Base-by-base conservation (phyloP, 2,888 invertebrate genomes). In the Miltochrista miniata region DNA sequence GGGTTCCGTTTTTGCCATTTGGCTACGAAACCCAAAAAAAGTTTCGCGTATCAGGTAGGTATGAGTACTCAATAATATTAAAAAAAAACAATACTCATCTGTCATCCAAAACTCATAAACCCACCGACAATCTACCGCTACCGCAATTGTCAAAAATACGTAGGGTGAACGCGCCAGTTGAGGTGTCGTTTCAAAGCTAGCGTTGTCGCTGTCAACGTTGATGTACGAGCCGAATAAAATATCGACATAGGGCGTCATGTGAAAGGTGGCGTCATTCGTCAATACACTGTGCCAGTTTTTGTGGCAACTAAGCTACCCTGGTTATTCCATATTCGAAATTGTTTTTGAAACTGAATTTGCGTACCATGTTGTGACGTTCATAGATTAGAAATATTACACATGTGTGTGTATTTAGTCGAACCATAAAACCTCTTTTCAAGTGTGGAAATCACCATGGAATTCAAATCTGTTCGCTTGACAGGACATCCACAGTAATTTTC, bases 261-360 rank as follows among this genome's bases (percentile, higher is more conserved):
- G 54, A 55, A 61, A 64, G 62, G 70, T 78, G 74, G 76, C 75
- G 71, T 77, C 78, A 76, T 79, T 64, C 74, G 80, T 83, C 82
- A 81, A 73, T 71, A 56, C 56, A 53, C 51, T 66, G 70, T 66
- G 14, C 76, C 73, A 24, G 51, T 77, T 75, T 77, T 74, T 72
- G 59, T 48, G 53, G 59, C 56, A 48, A 2, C 4, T 14, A 10
- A 38, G 54, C 54, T 61, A 59, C 64, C 48, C 60, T 58, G 64
- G 52, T 50, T 54, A 57, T 72, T 68, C 72, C 70, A 74, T 74
- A 74, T 76, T 68, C 48, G 44, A 74, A 76, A 75, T 76, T 70
- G 61, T 71, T 73, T 70, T 60, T 45, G 2, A 57, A 61, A 62
- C 54, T 45, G 53, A 45, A 45, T 48, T 52, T 24, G n/a, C n/a